Evolutionary conservation across 2,113 vertebrate genomes (phyloP), one percentile per base, ranked within the genome.

Genomic region (Prietella phreatophila): DNA sequence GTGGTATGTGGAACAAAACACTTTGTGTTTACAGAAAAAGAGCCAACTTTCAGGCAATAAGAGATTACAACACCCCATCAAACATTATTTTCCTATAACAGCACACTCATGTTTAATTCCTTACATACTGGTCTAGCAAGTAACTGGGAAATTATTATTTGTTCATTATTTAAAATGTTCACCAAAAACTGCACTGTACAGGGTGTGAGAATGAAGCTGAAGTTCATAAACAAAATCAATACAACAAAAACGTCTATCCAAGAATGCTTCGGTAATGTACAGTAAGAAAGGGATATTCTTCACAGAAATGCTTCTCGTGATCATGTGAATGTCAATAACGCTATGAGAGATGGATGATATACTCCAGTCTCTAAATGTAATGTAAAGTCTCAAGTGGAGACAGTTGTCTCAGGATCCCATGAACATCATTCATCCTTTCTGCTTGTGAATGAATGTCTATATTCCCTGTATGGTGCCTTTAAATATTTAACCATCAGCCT

Each of bases 251-350:
- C 0, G 3, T 42, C 36, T 42, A 75, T 20, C 19, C 20, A 20
- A 42, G 36, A 75, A 42, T 75, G 36, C 71, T 42, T 42, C 22
- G 39, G 71, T 42, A 75, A 75, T 75, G 19, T 42, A 75, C 36
- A 75, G 39, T 75, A 47, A 42, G 9, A 25, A 75, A 25, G 20
- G 20, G 71, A 47, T 42, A 75, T 47, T 47, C 71, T 75, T 75
- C 39, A 76, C 22, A 27, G 42, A 50, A 78, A 55, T 80, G 78
- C 27, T 56, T 80, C 78, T 30, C 78, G 78, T 8, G 6, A 80
- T 80, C 78, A 80, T 80, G 47, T 17, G 47, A 80, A 80, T 33
- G 53, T 80, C 53, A 80, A 56, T 80, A 80, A 80, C 17, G 50
- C 47, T 80, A 19, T 56, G 33, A 56, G 50, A 80, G 78, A 56